A percentile compares a stretch with the other conserved stretches of the same genome.
Evolutionary conservation across 2,113 vertebrate genomes (phyloP).

Genomic region (Dryoscopus gambensis): DNA sequence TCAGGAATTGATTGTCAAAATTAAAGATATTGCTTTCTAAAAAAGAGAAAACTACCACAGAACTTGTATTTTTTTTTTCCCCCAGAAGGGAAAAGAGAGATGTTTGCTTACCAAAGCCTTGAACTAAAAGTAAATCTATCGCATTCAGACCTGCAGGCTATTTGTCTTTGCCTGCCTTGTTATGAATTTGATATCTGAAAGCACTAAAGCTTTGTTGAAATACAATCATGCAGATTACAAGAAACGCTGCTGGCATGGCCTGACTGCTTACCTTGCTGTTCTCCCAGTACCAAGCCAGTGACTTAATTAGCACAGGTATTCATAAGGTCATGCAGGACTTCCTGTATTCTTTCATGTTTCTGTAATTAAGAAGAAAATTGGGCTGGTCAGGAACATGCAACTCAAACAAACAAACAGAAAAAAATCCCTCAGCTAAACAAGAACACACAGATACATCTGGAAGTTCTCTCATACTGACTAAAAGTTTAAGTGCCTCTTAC

Average conservation of each 20-base stretch:
- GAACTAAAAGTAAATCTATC: conserved; percentile 26
- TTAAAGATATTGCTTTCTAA: not conserved
- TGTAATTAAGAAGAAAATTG: conserved; percentile 60
- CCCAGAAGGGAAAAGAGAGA: not conserved
- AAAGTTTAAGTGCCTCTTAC: not conserved
- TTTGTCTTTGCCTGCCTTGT: conserved; percentile 41
- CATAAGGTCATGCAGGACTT: conserved; percentile 25
- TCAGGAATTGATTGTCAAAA: conserved; percentile 14
- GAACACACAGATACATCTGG: not conserved
- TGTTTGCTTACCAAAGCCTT: conserved; percentile 5
- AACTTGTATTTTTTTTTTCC: not conserved
- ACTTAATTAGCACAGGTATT: conserved; percentile 63
- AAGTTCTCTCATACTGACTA: not conserved
- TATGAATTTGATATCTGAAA: conserved; percentile 58
- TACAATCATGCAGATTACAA: conserved; percentile 23
- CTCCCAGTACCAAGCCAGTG: not conserved
- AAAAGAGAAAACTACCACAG: not conserved
- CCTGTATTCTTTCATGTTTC: conserved; percentile 73
- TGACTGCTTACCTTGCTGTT: conserved; percentile 68
- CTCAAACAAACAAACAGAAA: not conserved
- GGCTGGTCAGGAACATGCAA: conserved; percentile 37
- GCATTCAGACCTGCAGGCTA: not conserved
- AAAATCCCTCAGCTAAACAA: not conserved
- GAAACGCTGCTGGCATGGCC: conserved; percentile 40
- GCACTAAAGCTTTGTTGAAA: conserved; percentile 33